Evolutionary conservation across 2,113 vertebrate species (phyloP).

Genomic region (Chionodraco myersi): DNA sequence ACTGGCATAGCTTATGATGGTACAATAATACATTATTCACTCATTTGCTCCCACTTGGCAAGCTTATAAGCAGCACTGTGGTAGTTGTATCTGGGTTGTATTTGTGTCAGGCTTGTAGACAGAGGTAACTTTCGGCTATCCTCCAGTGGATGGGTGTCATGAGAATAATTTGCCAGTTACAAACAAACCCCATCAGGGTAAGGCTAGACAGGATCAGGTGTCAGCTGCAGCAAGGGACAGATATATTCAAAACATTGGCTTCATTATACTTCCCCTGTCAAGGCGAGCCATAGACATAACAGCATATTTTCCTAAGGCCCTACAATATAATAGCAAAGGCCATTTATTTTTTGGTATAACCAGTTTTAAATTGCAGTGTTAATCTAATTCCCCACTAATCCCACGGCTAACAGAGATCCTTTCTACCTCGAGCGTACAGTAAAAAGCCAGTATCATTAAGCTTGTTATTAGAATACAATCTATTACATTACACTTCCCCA

Average conservation of each 20-base stretch:
- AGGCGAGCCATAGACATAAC: not conserved
- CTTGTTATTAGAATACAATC: not conserved
- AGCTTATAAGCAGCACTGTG: not conserved
- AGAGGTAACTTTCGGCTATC: conserved; percentile 40
- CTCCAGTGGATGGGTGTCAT: conserved; percentile 11
- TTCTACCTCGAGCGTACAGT: not conserved
- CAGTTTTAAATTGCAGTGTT: not conserved
- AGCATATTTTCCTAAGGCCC: not conserved
- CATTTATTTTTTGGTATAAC: not conserved
- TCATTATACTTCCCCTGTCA: conserved; percentile 12
- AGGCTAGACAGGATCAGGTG: conserved; percentile 39
- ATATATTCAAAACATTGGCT: conserved; percentile 29
- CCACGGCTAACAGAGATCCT: not conserved
- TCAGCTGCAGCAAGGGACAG: conserved; percentile 21
- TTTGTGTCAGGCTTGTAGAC: conserved; percentile 9
- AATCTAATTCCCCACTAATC: not conserved
- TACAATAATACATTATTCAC: conserved; percentile 21
- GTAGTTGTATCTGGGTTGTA: conserved; percentile 3
- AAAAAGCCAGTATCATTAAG: not conserved
- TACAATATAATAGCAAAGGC: not conserved
- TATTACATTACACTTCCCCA: not conserved
- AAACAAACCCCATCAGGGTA: conserved; percentile 39
- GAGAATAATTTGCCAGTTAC: conserved; percentile 39
- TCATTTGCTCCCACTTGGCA: not conserved
- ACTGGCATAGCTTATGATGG: not conserved